These are phyloP conservation scores for Mesembrinibis cayennensis DNA, from an alignment of 2,113 vertebrate species.

Conservation along the genomic window DNA sequence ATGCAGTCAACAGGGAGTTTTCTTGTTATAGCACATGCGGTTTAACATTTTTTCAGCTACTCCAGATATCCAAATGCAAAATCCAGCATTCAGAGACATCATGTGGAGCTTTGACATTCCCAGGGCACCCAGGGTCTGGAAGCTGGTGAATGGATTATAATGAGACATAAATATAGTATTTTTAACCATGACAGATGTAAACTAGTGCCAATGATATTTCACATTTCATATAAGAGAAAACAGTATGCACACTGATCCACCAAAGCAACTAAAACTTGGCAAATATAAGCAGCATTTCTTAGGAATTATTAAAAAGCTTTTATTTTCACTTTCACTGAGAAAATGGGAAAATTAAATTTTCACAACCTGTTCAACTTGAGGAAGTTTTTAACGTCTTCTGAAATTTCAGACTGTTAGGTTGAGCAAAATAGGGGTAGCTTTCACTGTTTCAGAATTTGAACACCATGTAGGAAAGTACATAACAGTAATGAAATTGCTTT, in stretches of 20 bases:
- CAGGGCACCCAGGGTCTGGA: neutral
- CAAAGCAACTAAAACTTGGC: neutral
- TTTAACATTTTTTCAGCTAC: neutral
- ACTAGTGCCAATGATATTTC: neutral
- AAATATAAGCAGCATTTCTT: neutral
- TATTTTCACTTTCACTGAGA: neutral
- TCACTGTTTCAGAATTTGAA: neutral
- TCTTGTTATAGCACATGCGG: neutral
- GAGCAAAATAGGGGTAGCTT: neutral
- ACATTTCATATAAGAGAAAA: neutral
- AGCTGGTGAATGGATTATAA: neutral
- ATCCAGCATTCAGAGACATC: neutral
- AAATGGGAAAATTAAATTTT: neutral
- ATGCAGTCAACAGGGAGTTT: neutral
- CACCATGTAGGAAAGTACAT: neutral
- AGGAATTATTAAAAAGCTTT: neutral
- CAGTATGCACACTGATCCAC: neutral
- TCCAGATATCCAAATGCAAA: slow-evolving; percentile 6
- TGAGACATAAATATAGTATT: neutral
- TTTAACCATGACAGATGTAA: neutral
- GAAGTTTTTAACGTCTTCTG: neutral
- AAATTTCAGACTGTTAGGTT: neutral
- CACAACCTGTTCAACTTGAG: neutral
- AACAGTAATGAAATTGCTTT: neutral
- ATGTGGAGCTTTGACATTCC: neutral